Evolutionary conservation across 2,888 invertebrate species (phyloP).

Genomic region (Dicycla oo): DNA sequence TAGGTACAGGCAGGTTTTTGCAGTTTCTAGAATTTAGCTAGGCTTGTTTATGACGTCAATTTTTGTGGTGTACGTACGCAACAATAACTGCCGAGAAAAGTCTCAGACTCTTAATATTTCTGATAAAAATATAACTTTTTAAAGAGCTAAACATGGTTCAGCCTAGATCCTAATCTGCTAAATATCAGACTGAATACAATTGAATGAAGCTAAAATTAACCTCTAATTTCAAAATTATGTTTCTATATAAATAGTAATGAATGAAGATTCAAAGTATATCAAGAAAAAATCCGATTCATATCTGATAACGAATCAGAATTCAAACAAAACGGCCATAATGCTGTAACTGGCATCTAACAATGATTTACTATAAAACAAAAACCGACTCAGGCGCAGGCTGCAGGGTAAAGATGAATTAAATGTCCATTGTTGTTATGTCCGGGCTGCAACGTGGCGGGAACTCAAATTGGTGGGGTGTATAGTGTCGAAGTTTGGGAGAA

Average conservation of each 20-base stretch:
- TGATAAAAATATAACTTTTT: background rate
- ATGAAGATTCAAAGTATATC: conserved; percentile 34
- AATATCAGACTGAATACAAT: background rate
- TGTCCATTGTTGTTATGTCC: conserved; percentile 67
- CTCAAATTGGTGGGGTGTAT: conserved; percentile 69
- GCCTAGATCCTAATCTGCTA: no score
- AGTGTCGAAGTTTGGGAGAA: conserved; percentile 79
- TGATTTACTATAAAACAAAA: conserved; percentile 65
- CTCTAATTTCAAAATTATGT: conserved; percentile 11
- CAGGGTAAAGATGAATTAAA: conserved; percentile 68
- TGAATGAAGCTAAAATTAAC: conserved; percentile 12
- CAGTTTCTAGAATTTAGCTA: background rate
- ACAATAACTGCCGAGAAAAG: background rate
- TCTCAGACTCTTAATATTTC: background rate
- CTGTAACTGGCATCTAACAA: conserved; percentile 59
- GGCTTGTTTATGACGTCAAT: background rate
- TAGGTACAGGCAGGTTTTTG: background rate
- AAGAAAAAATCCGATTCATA: conserved; percentile 34
- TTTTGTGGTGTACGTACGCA: background rate
- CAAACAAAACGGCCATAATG: conserved; percentile 46
- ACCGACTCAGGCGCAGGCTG: conserved; percentile 43
- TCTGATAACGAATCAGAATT: conserved; percentile 49
- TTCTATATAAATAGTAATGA: conserved; percentile 41
- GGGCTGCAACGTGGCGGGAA: conserved; percentile 60
- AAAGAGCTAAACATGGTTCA: background rate